Evolutionary conservation across 2,797 vertebrate genomes (phyloP).

Genomic region (Steatocranus sp.): DNA sequence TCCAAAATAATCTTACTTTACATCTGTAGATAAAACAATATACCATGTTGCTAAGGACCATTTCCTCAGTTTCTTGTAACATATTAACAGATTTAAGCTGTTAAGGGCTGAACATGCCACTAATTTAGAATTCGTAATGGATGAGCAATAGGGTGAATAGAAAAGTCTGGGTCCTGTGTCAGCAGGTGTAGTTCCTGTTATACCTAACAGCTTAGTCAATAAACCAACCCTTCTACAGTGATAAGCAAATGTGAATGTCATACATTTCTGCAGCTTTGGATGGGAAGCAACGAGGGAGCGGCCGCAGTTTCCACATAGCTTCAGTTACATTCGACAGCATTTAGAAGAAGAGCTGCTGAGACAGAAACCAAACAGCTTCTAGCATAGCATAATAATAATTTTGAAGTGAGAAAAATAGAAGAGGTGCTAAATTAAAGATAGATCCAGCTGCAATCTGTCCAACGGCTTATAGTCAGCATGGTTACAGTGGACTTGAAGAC

Average conservation of each 20-base stretch:
- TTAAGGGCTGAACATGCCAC: neutral
- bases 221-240: neutral
- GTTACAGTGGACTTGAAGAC: constrained; percentile 45
- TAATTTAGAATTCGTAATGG: neutral
- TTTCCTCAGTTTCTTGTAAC: neutral
- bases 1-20: neutral
- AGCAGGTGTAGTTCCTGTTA: neutral
- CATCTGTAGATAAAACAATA: neutral
- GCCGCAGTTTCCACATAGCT: neutral
- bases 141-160: neutral
- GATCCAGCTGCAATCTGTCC: neutral
- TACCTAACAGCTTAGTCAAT: neutral
- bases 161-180: neutral
- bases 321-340: neutral
- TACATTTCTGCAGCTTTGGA: neutral
- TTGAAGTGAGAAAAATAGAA: neutral
- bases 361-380: neutral
- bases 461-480: constrained; percentile 17
- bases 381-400: neutral
- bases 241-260: neutral
- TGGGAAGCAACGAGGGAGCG: neutral
- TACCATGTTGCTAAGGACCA: neutral
- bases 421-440: neutral
- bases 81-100: neutral
- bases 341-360: neutral